A percentile compares a stretch with the other conserved stretches of the same genome.
Evolutionary conservation across 2,797 vertebrate species (phyloP).

Genomic region (Gambusia yucatana): DNA sequence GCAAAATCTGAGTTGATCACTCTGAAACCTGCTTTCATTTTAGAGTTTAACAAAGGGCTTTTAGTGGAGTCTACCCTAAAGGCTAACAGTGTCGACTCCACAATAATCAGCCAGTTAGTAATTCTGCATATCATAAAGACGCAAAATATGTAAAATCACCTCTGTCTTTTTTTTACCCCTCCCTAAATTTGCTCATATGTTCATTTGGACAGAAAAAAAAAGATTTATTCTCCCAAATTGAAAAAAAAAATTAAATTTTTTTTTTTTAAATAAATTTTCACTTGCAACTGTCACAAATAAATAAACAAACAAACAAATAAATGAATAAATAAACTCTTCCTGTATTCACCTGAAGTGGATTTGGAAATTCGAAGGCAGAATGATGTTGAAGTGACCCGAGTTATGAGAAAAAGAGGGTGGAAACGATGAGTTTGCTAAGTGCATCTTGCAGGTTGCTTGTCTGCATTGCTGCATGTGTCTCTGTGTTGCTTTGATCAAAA

Average conservation of each 20-base stretch:
- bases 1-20: not conserved
- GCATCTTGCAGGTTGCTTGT: not conserved
- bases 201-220: not conserved
- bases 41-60: not conserved
- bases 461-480: not conserved
- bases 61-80: not conserved
- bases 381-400: not conserved
- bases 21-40: not conserved
- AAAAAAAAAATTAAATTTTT: not conserved
- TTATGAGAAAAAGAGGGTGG: not conserved
- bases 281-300: not conserved
- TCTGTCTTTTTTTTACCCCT: not conserved
- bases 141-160: not conserved
- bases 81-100: not conserved
- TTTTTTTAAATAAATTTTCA: too few relatives aligned
- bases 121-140: not conserved
- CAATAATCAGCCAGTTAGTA: not conserved
- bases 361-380: not conserved
- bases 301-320: not conserved
- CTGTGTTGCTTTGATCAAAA: slow-evolving; percentile 1
- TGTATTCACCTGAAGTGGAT: not conserved
- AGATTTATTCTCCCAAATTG: not conserved
- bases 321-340: not conserved
- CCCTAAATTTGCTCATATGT: not conserved
- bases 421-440: slow-evolving; percentile 1